Conservation (phyloP, 2,888 invertebrate species). For the Hetaerina titia region DNA sequence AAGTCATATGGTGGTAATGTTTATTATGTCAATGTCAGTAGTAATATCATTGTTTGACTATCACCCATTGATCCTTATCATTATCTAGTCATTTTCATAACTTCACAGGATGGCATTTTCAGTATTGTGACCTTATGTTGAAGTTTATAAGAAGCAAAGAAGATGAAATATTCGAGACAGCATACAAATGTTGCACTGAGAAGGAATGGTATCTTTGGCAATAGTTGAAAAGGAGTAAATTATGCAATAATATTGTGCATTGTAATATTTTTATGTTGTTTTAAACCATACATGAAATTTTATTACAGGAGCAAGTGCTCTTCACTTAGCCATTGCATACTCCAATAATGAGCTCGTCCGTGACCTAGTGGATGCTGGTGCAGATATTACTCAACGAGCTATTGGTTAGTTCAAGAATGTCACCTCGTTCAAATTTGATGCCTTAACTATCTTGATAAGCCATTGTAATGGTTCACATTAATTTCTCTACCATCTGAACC, state of each 20-base stretch:
- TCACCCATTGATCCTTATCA: too few species aligned
- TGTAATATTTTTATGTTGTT: not conserved
- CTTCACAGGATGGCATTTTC: too few species aligned
- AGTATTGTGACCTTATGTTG: too few species aligned
- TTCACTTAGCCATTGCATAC: slow-evolving; percentile 98
- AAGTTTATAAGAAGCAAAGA: too few species aligned
- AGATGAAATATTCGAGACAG: too few species aligned
- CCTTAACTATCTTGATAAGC: not conserved
- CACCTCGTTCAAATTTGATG: not conserved
- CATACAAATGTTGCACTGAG: too few species aligned
- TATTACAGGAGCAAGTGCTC: slow-evolving; percentile 89
- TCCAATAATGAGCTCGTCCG: slow-evolving; percentile 97
- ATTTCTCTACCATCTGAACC: not conserved
- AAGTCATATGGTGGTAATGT: too few species aligned
- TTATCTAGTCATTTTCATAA: too few species aligned
- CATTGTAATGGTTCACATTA: not conserved
- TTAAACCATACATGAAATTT: not conserved
- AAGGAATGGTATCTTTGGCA: too few species aligned
- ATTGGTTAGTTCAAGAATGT: slow-evolving; percentile 81
- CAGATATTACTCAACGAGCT: slow-evolving; percentile 94
- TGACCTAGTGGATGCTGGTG: slow-evolving; percentile 94
- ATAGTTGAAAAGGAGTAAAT: not conserved
- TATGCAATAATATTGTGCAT: not conserved
- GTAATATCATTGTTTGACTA: too few species aligned
- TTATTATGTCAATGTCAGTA: too few species aligned